These are phyloP conservation scores for Drosophila atripex DNA, from an alignment of 2,888 invertebrate genomes.

Conservation along the genomic window DNA sequence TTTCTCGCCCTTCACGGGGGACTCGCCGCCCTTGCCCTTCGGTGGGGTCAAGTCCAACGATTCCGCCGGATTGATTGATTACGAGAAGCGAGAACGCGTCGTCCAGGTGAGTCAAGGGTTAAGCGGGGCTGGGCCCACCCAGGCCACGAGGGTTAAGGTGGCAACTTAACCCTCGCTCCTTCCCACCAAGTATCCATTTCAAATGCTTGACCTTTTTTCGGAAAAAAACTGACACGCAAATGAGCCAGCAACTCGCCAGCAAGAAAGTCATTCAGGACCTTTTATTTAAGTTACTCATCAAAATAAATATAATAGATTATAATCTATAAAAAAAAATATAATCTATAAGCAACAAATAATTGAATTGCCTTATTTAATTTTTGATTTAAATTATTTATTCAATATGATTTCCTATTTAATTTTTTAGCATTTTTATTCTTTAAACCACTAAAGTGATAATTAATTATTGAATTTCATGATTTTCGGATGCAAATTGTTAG, in stretches of 20 bases:
- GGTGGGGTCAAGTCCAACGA: constrained; percentile 28
- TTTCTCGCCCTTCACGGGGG: neutral
- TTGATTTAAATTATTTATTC: too few species aligned
- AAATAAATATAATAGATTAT: neutral
- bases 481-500: too few species aligned
- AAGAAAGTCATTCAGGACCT: neutral
- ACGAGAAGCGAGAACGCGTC: constrained; percentile 83
- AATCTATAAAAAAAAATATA: too few species aligned
- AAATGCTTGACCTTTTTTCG: constrained; percentile 3
- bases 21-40: constrained; percentile 46
- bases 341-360: too few species aligned
- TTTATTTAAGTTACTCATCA: neutral
- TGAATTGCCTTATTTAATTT: too few species aligned
- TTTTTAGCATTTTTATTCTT: too few species aligned
- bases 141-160: neutral
- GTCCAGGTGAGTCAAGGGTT: constrained; percentile 79
- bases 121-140: neutral
- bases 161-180: neutral
- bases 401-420: too few species aligned
- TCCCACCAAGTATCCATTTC: constrained; percentile 19
- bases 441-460: too few species aligned
- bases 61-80: constrained; percentile 74
- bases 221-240: neutral
- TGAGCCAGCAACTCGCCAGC: neutral
- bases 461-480: too few species aligned